Base-by-base conservation (phyloP, 2,888 invertebrate genomes). In the Oscheius myriophilus region DNA sequence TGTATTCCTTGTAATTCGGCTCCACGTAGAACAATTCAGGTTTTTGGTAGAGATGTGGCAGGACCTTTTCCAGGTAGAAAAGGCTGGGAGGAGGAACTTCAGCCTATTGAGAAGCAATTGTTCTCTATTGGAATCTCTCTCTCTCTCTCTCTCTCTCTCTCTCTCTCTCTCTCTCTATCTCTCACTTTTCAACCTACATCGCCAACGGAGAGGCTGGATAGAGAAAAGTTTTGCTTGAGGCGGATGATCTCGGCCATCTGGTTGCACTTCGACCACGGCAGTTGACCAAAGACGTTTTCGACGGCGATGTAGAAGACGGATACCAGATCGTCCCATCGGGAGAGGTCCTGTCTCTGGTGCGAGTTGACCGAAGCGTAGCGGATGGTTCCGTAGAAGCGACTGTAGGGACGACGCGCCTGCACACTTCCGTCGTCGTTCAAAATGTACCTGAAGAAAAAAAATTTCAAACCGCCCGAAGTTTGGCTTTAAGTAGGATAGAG, bases 241-340 rank as follows among this genome's bases (percentile, higher is more conserved):
- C 57, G 39, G 42, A 23, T 23, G 23, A 41, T 41, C 12, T 18
- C 41, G 21, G 39, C 39, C 39, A 42, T 12, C 6, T 39, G n/a
- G n/a, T n/a, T 57, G 12, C 18, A 39, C 4, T 42, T 42, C 9
- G 39, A 65, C 80, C 80, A 81, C 12, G 80, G 81, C 57, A 82
- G 46, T 51, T 70, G 66, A 6, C 80, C 78, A 46, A 72, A 65
- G 26, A 79, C 68, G 57, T 79, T 76, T 63, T 82, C 82, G 23
- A 78, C 71, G 45, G 74, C 73, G 55, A 81, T 79, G 73, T 79
- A 82, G 72, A 72, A 81, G 16, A 80, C 72, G 39, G 77, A 75
- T 73, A 80, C 78, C 14, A 83, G 58, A 53, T 84, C 78, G 57
- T 82, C 83, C 71, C 75, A 74, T 16, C 72, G 57, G 25, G 65